phyloP scores from a whole-genome alignment of 1,140 invertebrate species.

The Eriocheir sinensis region DNA sequence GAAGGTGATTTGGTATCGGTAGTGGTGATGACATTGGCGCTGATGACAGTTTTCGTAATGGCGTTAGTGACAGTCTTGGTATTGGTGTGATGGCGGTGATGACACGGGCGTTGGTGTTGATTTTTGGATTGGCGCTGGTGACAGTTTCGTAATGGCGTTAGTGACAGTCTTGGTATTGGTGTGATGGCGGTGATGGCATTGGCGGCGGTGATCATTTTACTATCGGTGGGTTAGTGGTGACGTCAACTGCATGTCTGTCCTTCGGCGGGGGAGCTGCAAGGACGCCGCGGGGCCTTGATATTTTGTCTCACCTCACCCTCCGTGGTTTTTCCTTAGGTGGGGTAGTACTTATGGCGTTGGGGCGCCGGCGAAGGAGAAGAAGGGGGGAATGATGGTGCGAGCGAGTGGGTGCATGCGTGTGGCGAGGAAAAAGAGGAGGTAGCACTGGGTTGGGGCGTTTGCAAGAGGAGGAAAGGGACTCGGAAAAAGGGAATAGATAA shows the following conservation, averaged over 20 bases:
- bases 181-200: slow-evolving; percentile 23
- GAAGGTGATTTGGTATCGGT: too few relatives aligned
- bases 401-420: neutral
- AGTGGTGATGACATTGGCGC: too few relatives aligned
- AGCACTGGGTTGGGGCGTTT: neutral
- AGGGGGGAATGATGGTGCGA: neutral
- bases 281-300: neutral
- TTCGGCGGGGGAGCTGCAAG: neutral
- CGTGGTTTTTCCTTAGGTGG: neutral
- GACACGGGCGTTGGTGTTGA: neutral
- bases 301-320: slow-evolving; percentile 1
- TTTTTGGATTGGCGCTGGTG: neutral
- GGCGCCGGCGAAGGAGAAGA: neutral
- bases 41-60: too few relatives aligned
- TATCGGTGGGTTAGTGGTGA: too few relatives aligned
- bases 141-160: neutral
- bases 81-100: neutral
- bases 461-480: neutral
- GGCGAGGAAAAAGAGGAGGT: neutral
- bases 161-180: neutral
- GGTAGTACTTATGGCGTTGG: neutral
- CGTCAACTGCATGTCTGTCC: slow-evolving; percentile 31
- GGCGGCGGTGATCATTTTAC: too few relatives aligned
- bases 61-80: too few relatives aligned
- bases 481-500: neutral